Evolutionary conservation across 2,797 vertebrate species (phyloP), one percentile per base, ranked within the genome.

Genomic region (Huso huso): DNA sequence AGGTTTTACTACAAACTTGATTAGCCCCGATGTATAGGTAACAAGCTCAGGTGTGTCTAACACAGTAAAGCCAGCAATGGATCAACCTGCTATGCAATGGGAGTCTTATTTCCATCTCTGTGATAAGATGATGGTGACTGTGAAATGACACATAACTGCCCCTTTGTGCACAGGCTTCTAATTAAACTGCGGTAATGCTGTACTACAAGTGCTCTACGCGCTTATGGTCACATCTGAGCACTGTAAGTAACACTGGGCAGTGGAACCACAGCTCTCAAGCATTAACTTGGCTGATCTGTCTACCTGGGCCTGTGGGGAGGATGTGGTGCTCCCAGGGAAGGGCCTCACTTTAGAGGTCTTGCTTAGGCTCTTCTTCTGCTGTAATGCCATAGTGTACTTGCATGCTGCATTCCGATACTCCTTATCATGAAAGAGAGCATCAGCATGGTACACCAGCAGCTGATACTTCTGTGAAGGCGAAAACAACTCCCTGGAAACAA

Each of bases 321-420:
- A 87, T 0, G 95, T 80, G 2, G 93, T 84, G 74, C 92, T 94
- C 49, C 96, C 95, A 11, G 95, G 89, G 48, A 95, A 95, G 11
- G 95, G 94, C 6, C 97, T 92, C 37, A 99, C 95, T 91, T 98
- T 99, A 6, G 97, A 97, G 1, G 96, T 97, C 87, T 99, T 99
- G 83, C 94, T 98, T 68, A 98, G 83, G 1, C 95, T 93, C 78
- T 98, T 99, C 82, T 98, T 98, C 87, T 98, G 96, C 78, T 99
- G 97, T 68, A 99, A 81, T 6, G 96, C 97, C 94, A 97, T 96
- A 0, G 89, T 97, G 73, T 98, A 99, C 73, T 98, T 98, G 78
- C 95, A 98, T 61, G 96, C 97, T 66, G 97, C 95, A 65, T 99
- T 98, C 12, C 97, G 91, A 69, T 97, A 99, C 5, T 99, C 97